Conservation (phyloP, 2,113 vertebrate species). For the Apodemus sylvaticus region DNA sequence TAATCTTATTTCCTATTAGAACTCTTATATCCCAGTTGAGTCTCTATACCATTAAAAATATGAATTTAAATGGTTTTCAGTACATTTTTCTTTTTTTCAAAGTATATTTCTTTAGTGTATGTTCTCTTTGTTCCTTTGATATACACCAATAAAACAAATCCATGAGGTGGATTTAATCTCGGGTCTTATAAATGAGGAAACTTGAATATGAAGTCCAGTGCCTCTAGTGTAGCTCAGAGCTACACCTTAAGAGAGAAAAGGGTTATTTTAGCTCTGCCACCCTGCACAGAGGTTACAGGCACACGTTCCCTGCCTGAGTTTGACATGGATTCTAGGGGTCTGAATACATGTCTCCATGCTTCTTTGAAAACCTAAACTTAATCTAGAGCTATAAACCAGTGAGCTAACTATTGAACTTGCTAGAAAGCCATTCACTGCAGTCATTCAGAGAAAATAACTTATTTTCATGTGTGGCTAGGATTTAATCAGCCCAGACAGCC, state of each 20-base stretch:
- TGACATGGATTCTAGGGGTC: not conserved
- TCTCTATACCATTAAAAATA: not conserved
- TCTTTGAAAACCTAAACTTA: not conserved
- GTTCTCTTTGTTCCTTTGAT: not conserved
- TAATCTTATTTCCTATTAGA: not conserved
- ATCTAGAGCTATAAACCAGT: not conserved
- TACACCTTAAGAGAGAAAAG: not conserved
- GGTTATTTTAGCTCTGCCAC: not conserved
- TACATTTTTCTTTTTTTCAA: not conserved
- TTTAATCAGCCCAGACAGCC: not conserved
- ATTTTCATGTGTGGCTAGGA: constrained; percentile 24
- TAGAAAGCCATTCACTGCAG: constrained; percentile 28
- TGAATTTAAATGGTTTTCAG: not conserved
- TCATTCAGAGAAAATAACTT: not conserved
- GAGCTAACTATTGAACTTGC: not conserved
- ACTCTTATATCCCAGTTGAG: not conserved
- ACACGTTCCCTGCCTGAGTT: too few species aligned
- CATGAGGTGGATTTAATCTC: not conserved
- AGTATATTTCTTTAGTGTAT: not conserved
- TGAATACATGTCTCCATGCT: too few species aligned
- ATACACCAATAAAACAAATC: not conserved
- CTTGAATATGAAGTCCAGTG: not conserved
- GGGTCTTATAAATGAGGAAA: not conserved
- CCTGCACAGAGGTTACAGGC: not conserved
- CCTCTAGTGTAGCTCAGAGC: not conserved